These are phyloP conservation scores for Ericerus pela DNA, from an alignment of 1,140 invertebrate species.

Conservation along the genomic window DNA sequence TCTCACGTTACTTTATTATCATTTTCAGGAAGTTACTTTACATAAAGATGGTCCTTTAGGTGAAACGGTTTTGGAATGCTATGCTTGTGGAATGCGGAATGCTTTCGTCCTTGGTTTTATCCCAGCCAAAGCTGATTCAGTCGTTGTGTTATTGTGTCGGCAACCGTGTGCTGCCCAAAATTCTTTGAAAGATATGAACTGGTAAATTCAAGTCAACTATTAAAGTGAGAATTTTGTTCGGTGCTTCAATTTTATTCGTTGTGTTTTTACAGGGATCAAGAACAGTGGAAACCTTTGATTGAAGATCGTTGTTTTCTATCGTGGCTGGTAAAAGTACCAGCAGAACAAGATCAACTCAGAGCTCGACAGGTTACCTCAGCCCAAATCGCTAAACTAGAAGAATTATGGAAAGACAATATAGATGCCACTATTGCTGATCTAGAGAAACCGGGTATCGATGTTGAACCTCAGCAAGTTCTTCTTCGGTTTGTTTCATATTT, in stretches of 20 bases:
- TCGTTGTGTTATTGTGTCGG: slow-evolving; percentile 45
- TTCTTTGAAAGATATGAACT: slow-evolving; percentile 96
- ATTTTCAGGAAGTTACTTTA: slow-evolving; percentile 67
- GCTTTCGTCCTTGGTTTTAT: slow-evolving; percentile 98
- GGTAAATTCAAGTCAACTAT: slow-evolving; percentile 37
- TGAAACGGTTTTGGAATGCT: slow-evolving; percentile 95
- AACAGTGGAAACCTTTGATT: slow-evolving; percentile 96
- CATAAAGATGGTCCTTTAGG: slow-evolving; percentile 94
- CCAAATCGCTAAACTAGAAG: slow-evolving; percentile 95
- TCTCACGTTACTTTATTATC: neutral
- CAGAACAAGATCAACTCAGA: slow-evolving; percentile 86
- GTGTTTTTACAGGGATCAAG: slow-evolving; percentile 63
- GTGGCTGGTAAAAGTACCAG: slow-evolving; percentile 93
- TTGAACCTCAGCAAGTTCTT: slow-evolving; percentile 89
- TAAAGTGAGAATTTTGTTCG: neutral
- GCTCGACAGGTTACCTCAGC: slow-evolving; percentile 89
- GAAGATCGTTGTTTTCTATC: slow-evolving; percentile 87
- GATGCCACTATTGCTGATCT: slow-evolving; percentile 95
- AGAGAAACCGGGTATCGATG: slow-evolving; percentile 93
- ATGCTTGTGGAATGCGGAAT: slow-evolving; percentile 93
- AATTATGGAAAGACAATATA: slow-evolving; percentile 96
- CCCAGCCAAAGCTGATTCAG: slow-evolving; percentile 87
- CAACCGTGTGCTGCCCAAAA: slow-evolving; percentile 95
- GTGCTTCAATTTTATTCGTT: slow-evolving; percentile 14
- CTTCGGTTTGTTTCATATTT: slow-evolving; percentile 41